Evolutionary conservation across 2,113 vertebrate species (phyloP).

Genomic region (Condylura cristata): DNA sequence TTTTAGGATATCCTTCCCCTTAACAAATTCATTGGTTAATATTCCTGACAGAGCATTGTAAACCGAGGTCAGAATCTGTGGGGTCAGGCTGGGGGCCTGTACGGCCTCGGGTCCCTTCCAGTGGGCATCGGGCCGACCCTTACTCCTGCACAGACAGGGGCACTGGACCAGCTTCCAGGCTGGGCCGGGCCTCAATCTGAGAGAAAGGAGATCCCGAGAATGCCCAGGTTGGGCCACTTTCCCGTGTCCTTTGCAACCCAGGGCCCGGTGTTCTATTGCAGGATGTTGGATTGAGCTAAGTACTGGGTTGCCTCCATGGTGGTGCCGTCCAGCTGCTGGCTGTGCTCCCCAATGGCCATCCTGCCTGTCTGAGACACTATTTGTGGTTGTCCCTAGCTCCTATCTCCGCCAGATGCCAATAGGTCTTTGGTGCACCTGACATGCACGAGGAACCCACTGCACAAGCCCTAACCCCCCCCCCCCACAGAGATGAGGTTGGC

Average conservation of each 20-base stretch:
- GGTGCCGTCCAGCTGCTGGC: not conserved
- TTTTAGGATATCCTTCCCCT: too few relatives aligned
- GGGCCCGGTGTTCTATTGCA: not conserved
- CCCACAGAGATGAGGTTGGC: not conserved
- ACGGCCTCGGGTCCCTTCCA: not conserved
- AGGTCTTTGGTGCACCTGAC: too few relatives aligned
- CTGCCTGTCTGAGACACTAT: not conserved
- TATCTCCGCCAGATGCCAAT: not conserved
- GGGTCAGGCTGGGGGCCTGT: not conserved
- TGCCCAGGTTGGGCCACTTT: not conserved
- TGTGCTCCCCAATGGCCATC: not conserved
- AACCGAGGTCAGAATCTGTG: conserved; percentile 39
- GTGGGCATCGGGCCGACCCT: not conserved
- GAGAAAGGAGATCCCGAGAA: not conserved
- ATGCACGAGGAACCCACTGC: not conserved
- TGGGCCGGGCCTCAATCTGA: not conserved
- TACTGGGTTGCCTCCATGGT: not conserved
- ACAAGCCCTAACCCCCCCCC: accelerated
- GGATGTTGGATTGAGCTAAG: not conserved
- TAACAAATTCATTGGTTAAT: conserved; percentile 71
- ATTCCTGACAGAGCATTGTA: conserved; percentile 62
- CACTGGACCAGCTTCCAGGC: not conserved
- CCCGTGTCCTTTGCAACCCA: not conserved
- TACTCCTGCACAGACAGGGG: not conserved
- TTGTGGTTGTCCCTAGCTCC: not conserved